Evolutionary conservation across 1,140 invertebrate genomes (phyloP), one percentile per base, ranked within the genome.

Genomic region (Sitobion miscanthi): DNA sequence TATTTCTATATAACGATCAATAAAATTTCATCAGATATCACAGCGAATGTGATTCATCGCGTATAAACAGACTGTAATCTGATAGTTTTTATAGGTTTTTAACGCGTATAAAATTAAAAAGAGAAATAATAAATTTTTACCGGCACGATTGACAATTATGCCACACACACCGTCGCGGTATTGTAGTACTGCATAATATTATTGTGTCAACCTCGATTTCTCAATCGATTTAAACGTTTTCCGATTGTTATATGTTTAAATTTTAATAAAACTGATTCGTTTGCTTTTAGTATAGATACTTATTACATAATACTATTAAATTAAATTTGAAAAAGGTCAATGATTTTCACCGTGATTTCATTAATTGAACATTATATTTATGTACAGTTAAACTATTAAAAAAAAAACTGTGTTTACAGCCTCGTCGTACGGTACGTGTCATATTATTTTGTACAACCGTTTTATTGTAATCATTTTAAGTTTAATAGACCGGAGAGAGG

Each of bases 11-110:
- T 87, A 89, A 54, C n/a, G n/a, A 35, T 54, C 47, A 38, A 89
- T 89, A 89, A 89, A 87, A 87, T 49, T 49, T 87, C 25, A 87
- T 87, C 86, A n/a, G 45, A 87, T 30, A 87, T 14, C 17, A 87
- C 1, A 49, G 47, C 9, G 8, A 49, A 87, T 47, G 47, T 87
- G 45, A 87, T 87, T 87, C 47, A 87, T 87, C 20, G 21, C 11
- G 35, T 3, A 35, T 87, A 42, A 49, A 49, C n/a, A 49, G 5
- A 77, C n/a, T 77, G 86, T 49, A 49, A 87, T 87, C 47, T 49
- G 47, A 87, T 49, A 49, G 30, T 49, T 87, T 49, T 87, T 87
- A n/a, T 49, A 87, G 30, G 45, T 20, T 52, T 87, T 17, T 87
- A 49, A 49, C 30, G 17, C 2, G 25, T 52, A 87, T 87, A n/a